Conservation (phyloP, 2,113 vertebrate genomes). For the Rallus limicola region DNA sequence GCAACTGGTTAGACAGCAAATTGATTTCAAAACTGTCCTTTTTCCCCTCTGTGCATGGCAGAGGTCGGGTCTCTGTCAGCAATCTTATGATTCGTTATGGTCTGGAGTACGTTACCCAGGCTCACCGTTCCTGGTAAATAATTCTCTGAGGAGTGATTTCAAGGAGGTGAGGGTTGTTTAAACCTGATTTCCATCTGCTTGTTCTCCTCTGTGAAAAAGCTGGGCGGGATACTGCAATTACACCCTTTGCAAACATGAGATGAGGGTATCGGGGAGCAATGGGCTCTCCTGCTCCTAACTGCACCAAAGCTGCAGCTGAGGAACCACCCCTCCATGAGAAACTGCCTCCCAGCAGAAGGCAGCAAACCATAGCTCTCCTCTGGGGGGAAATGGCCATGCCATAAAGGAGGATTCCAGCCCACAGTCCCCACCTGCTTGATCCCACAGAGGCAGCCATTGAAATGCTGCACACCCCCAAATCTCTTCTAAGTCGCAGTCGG, state of each 20-base stretch:
- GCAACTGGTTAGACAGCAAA: slow-evolving; percentile 33
- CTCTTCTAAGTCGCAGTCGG: background rate
- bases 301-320: background rate
- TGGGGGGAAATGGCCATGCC: background rate
- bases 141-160: background rate
- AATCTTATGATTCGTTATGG: background rate
- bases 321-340: accelerated
- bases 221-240: background rate
- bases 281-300: background rate
- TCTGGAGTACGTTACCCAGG: background rate
- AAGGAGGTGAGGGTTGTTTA: background rate
- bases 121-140: background rate
- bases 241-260: slow-evolving; percentile 15
- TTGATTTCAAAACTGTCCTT: background rate
- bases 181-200: slow-evolving; percentile 3
- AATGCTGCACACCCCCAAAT: background rate
- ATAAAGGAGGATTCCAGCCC: too few relatives aligned
- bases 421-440: background rate
- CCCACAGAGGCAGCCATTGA: background rate
- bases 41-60: background rate
- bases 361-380: background rate
- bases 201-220: background rate
- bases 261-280: accelerated
- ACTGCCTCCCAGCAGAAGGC: background rate
- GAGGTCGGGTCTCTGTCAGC: background rate